Evolutionary conservation across 2,113 vertebrate species (phyloP).

Genomic region (Siniperca chuatsi): DNA sequence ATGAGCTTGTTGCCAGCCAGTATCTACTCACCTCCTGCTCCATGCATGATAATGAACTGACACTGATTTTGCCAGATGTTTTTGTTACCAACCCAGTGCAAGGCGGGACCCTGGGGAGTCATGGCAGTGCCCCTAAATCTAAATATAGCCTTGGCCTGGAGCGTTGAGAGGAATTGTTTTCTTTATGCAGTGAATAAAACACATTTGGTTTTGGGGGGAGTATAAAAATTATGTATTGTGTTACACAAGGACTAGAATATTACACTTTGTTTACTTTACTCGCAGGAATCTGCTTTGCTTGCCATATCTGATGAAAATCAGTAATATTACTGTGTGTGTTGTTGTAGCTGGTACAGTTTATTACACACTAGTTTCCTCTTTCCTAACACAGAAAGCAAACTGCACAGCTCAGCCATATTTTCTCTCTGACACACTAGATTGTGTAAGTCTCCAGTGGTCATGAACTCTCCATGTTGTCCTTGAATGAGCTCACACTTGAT

Average conservation of each 20-base stretch:
- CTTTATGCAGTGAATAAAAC: conserved; percentile 46
- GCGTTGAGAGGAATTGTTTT: conserved; percentile 34
- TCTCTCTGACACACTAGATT: conserved; percentile 11
- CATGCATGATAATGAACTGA: conserved; percentile 14
- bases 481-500: not conserved
- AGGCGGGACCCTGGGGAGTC: conserved; percentile 32
- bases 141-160: conserved; percentile 60
- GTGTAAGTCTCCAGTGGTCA: conserved; percentile 19
- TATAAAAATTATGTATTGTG: conserved; percentile 61
- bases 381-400: conserved; percentile 11
- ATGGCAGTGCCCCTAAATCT: conserved; percentile 32
- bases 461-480: conserved; percentile 7
- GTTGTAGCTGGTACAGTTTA: conserved; percentile 43
- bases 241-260: conserved; percentile 47
- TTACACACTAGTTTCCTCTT: conserved; percentile 13
- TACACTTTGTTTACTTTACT: conserved; percentile 56
- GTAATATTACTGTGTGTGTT: conserved; percentile 35
- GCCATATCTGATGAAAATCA: conserved; percentile 52
- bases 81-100: conserved; percentile 4
- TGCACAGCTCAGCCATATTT: conserved; percentile 16
- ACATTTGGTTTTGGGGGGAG: conserved; percentile 29
- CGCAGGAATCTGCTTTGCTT: conserved; percentile 40
- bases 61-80: conserved; percentile 42
- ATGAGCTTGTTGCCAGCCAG: not conserved
- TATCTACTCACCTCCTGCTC: conserved; percentile 7